A percentile compares a stretch with the other conserved stretches of the same genome.
Conservation (phyloP, 2,113 vertebrate genomes). For the Salvelinus namaycush region DNA sequence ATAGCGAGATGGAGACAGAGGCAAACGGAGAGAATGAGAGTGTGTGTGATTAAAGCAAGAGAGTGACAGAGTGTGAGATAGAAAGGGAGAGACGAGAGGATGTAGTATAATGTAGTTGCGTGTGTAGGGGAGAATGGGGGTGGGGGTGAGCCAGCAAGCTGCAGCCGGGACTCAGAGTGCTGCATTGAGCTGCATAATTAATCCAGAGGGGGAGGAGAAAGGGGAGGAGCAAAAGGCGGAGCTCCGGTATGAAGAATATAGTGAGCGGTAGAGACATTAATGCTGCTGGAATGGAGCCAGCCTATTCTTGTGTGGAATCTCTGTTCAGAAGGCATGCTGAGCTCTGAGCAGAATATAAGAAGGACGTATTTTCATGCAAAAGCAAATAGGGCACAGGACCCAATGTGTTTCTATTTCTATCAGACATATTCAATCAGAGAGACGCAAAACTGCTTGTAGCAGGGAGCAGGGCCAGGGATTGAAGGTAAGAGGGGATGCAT, state of each 20-base stretch:
- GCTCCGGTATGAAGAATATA: slow-evolving; percentile 10
- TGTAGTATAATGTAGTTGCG: neutral
- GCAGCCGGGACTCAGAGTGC: slow-evolving; percentile 71
- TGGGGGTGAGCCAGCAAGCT: slow-evolving; percentile 40
- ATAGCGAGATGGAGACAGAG: slow-evolving; percentile 35
- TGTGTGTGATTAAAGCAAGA: neutral
- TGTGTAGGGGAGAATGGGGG: neutral
- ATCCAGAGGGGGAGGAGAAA: slow-evolving; percentile 50
- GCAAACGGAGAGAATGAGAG: neutral
- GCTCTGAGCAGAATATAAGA: slow-evolving; percentile 12
- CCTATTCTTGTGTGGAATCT: slow-evolving; percentile 15
- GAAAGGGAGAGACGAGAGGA: neutral
- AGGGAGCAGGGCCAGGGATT: neutral
- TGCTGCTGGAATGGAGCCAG: slow-evolving; percentile 22
- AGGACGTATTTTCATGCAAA: slow-evolving; percentile 34
- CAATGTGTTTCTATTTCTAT: neutral
- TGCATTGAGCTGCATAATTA: slow-evolving; percentile 81
- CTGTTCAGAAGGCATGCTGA: slow-evolving; percentile 1
- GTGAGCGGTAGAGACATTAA: slow-evolving; percentile 33
- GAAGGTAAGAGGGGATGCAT: neutral
- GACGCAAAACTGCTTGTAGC: neutral
- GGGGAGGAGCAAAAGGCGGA: slow-evolving; percentile 64
- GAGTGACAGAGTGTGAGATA: neutral
- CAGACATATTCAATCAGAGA: slow-evolving; percentile 2
- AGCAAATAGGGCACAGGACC: neutral